Evolutionary conservation across 2,888 invertebrate genomes (phyloP).

Genomic region (Rhyacophila evoluta): DNA sequence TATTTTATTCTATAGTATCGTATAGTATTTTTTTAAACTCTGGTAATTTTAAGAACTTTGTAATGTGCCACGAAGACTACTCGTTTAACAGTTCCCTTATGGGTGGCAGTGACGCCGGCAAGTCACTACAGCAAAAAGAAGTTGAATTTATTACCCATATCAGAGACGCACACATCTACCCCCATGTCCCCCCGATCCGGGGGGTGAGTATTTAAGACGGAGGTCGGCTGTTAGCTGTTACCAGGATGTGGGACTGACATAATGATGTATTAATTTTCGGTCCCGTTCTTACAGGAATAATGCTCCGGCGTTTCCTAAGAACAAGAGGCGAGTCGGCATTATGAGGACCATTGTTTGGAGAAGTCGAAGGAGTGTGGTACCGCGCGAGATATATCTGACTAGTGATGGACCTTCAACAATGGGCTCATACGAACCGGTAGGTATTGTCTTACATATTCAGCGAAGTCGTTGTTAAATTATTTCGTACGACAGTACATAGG

Average conservation of each 20-base stretch:
- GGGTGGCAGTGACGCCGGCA: background rate
- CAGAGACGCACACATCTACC: conserved; percentile 27
- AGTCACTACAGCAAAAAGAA: conserved; percentile 42
- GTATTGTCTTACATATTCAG: too few species aligned
- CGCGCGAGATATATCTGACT: background rate
- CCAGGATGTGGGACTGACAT: conserved; percentile 54
- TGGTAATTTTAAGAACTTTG: background rate
- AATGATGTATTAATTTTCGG: conserved; percentile 55
- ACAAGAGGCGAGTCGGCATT: conserved; percentile 33
- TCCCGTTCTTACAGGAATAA: conserved; percentile 53
- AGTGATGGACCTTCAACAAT: background rate
- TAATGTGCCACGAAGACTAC: background rate
- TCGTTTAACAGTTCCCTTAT: background rate
- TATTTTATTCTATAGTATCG: too few species aligned
- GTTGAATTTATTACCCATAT: conserved; percentile 50
- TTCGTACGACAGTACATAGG: too few species aligned
- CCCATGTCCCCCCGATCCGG: background rate
- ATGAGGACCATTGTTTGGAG: conserved; percentile 45
- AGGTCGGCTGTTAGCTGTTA: conserved; percentile 37
- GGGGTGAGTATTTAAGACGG: conserved; percentile 29
- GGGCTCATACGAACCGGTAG: too few species aligned
- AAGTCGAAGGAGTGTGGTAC: conserved; percentile 4
- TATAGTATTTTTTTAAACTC: too few species aligned
- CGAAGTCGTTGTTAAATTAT: too few species aligned
- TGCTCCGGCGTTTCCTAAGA: conserved; percentile 36